Evolutionary conservation across 2,113 vertebrate genomes (phyloP).

Genomic region (Centrocercus urophasianus): DNA sequence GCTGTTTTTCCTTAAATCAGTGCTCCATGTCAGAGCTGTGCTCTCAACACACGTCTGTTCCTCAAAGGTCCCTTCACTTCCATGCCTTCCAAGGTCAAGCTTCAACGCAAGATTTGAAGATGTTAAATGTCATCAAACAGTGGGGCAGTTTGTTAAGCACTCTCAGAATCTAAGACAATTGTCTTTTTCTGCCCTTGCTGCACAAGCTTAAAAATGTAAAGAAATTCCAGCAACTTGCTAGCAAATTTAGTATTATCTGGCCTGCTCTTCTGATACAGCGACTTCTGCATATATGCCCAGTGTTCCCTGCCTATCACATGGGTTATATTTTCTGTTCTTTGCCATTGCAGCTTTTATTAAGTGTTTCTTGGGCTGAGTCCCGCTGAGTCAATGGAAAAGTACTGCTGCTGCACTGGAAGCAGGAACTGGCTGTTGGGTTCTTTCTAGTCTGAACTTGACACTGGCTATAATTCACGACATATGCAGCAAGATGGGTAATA

Average conservation of each 20-base stretch:
- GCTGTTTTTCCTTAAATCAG: background rate
- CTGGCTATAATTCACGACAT: background rate
- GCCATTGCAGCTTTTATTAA: background rate
- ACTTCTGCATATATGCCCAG: background rate
- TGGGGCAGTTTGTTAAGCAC: background rate
- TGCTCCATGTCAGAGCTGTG: background rate
- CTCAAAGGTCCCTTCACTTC: background rate
- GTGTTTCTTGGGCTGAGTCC: background rate
- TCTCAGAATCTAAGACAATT: background rate
- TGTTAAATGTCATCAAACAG: slow-evolving; percentile 18
- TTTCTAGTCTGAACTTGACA: background rate
- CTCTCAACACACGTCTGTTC: background rate
- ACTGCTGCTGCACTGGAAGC: background rate
- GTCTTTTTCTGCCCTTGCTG: background rate
- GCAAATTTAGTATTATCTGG: background rate
- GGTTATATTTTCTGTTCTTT: background rate
- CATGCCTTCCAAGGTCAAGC: slow-evolving; percentile 9
- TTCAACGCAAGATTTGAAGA: background rate
- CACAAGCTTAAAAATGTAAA: background rate
- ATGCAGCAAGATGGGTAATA: background rate
- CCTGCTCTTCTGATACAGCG: background rate
- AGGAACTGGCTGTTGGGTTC: background rate
- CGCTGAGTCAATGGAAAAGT: slow-evolving; percentile 24
- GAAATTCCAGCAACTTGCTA: background rate
- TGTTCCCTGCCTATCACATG: background rate